phyloP scores from a whole-genome alignment of 2,888 invertebrate genomes.

The Diadegma fenestrale region DNA sequence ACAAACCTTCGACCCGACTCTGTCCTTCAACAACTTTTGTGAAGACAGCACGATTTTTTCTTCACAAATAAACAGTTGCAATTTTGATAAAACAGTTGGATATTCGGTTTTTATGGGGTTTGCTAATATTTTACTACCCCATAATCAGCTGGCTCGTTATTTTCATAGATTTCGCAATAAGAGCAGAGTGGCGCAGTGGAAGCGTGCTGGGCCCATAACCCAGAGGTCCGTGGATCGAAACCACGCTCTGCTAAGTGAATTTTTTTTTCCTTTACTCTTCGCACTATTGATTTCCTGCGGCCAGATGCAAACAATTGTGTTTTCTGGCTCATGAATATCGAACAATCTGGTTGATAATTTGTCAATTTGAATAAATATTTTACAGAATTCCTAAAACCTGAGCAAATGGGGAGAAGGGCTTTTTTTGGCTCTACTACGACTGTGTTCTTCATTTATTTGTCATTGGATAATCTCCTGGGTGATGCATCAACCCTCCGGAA shows the following conservation, averaged over 20 bases:
- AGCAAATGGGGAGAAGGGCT: neutral
- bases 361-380: neutral
- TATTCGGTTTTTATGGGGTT: neutral
- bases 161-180: neutral
- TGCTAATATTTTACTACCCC: neutral
- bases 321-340: neutral
- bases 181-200: conserved; percentile 94
- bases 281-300: neutral
- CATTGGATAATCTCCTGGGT: neutral
- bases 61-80: neutral
- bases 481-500: neutral
- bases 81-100: neutral
- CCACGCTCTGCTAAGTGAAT: conserved; percentile 90
- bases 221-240: conserved; percentile 97
- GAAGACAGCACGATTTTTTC: neutral
- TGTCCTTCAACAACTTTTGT: neutral
- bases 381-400: neutral
- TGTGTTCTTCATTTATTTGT: neutral
- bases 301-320: neutral
- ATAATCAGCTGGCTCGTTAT: neutral
- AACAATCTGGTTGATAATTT: neutral
- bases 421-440: neutral
- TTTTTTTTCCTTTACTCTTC: conserved; percentile 55
- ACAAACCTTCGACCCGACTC: neutral
- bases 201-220: conserved; percentile 95